Conservation (phyloP, 2,888 invertebrate genomes). For the Acanthosoma haemorrhoidale region DNA sequence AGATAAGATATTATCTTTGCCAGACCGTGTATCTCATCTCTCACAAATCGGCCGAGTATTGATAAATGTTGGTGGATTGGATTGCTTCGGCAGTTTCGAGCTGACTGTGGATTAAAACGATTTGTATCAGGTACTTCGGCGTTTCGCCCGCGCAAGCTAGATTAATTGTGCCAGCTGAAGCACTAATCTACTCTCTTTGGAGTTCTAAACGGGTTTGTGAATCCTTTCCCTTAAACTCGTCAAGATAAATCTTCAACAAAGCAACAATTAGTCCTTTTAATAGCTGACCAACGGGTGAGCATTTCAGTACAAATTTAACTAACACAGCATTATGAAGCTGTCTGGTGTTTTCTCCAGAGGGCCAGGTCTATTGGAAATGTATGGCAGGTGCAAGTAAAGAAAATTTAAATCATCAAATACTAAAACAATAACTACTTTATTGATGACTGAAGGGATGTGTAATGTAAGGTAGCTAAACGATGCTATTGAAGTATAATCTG, state of each 20-base stretch:
- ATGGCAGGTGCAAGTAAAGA: too few species aligned
- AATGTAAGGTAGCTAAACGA: too few species aligned
- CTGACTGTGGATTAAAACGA: background rate
- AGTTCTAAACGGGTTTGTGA: background rate
- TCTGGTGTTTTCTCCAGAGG: too few species aligned
- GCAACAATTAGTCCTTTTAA: background rate
- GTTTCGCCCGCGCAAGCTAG: background rate
- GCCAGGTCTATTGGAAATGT: too few species aligned
- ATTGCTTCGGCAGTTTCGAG: background rate
- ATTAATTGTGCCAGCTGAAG: background rate
- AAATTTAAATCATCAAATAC: too few species aligned
- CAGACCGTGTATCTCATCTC: background rate
- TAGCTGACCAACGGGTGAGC: too few species aligned
- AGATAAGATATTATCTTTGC: too few species aligned
- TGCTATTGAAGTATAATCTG: too few species aligned
- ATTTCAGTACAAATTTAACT: too few species aligned
- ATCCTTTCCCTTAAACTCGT: background rate
- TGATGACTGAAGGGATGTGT: too few species aligned
- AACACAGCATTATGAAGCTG: too few species aligned
- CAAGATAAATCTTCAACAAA: background rate
- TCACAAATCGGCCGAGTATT: background rate
- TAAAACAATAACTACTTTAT: too few species aligned
- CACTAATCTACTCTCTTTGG: background rate
- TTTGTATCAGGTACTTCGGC: background rate
- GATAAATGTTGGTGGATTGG: constrained; percentile 5